Evolutionary conservation across 2,888 invertebrate species (phyloP), one percentile per base, ranked within the genome.

Genomic region (Lasioglossum marginatum): DNA sequence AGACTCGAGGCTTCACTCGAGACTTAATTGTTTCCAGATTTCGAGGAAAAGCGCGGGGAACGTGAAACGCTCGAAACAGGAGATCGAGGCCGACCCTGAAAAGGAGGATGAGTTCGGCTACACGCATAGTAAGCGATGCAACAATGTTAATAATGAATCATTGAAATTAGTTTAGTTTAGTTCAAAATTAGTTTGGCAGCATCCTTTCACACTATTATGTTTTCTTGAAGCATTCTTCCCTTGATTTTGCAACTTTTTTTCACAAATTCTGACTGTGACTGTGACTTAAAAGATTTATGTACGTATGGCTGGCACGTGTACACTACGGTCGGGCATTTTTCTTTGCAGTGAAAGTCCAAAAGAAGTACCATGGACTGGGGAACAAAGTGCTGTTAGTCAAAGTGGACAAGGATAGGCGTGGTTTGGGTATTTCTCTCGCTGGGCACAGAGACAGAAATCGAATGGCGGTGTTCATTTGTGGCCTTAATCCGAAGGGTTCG

Each of bases 381-480:
- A 96, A 97, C 93, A 95, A 96, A 78, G 96, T 97, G 84, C 95
- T 97, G 76, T 96, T 98, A 94, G 97, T 99, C 73, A 97, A 97
- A 89, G 95, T 99, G 92, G 97, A 97, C 93, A 96, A 98, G 79
- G 97, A 97, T 48, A 96, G 97, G 43, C 97, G 97, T 83, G 98
- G 97, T 0, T 96, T 99, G 79, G 99, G 99, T 4, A 96, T 99
- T 87, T 98, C 98, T 80, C 96, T 99, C 89, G 98, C 99, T 0
- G 99, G 99, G 0, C 99, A 99, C 96, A 97, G 98, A 93, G 99
- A 99, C 95, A 97, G 99, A 73, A 98, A 97, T 93, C 97, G 98
- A 93, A 99, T 99, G 99, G 98, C 99, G 43, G 99, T 99, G 84
- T 99, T 99, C 95, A 97, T 99, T 45, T 99, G 99, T 91, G 99